Percentiles rank a stretch among this genome's conserved stretches.
Conservation (phyloP, 2,113 vertebrate genomes). For the Phasianus colchicus region DNA sequence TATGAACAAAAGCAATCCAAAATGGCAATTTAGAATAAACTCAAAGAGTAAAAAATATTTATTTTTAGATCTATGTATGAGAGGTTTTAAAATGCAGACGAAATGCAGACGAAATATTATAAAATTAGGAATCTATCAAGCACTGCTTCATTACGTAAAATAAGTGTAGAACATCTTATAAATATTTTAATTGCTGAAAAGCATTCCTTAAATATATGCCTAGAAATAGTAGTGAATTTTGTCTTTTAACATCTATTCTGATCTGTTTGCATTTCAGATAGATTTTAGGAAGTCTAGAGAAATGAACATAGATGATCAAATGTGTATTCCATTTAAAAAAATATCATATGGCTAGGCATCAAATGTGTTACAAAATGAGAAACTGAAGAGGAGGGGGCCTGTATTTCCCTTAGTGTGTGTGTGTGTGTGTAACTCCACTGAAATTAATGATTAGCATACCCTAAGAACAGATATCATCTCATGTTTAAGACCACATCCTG, state of each 20-base stretch:
- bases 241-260: not conserved
- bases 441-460: conserved; percentile 22
- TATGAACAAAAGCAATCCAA: not conserved
- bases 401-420: not conserved
- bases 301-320: conserved; percentile 48
- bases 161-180: not conserved
- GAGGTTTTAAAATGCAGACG: not conserved
- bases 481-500: not conserved
- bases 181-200: conserved; percentile 21
- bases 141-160: not conserved
- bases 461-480: not conserved
- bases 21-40: not conserved
- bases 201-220: not conserved
- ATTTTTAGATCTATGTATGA: not conserved
- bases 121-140: conserved; percentile 1
- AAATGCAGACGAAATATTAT: not conserved
- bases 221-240: conserved; percentile 13
- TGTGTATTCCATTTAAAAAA: conserved; percentile 25
- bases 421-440: not conserved
- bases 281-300: conserved; percentile 15
- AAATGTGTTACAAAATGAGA: conserved; percentile 29
- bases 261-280: conserved; percentile 8
- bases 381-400: not conserved
- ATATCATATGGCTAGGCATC: conserved; percentile 3
- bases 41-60: not conserved